These are phyloP conservation scores for Zaprionus gabonicus DNA, from an alignment of 1,140 invertebrate species.

Conservation along the genomic window DNA sequence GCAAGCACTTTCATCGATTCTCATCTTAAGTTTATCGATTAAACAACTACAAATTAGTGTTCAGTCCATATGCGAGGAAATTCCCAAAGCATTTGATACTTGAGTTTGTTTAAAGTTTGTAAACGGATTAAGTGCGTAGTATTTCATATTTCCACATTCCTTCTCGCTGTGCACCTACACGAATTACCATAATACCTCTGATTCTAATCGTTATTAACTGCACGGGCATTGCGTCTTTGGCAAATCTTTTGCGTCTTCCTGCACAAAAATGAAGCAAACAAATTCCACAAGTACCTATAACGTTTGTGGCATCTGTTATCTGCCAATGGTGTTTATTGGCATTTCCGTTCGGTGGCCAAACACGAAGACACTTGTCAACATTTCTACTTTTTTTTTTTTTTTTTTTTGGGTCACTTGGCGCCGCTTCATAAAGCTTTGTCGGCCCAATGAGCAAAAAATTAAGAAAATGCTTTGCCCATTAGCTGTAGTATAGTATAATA, in stretches of 20 bases:
- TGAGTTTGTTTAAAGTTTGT: background rate
- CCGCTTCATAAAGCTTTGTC: constrained; percentile 36
- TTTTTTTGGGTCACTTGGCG: constrained; percentile 48
- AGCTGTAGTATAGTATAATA: constrained; percentile 1
- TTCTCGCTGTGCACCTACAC: background rate
- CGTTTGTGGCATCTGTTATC: constrained; percentile 12
- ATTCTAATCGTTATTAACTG: background rate
- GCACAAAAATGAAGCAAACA: constrained; percentile 44
- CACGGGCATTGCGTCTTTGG: constrained; percentile 1
- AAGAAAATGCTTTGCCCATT: constrained; percentile 8
- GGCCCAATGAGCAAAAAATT: background rate
- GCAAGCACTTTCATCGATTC: no score
- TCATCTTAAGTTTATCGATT: no score
- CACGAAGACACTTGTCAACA: constrained; percentile 58
- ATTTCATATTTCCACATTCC: background rate
- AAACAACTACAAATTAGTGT: no score
- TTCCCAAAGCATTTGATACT: background rate
- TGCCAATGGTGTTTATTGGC: constrained; percentile 58
- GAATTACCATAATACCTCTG: background rate
- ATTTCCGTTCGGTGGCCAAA: constrained; percentile 64
- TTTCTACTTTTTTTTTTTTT: constrained; percentile 24
- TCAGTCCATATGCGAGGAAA: background rate
- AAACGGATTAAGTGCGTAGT: background rate
- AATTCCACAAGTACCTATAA: constrained; percentile 45
- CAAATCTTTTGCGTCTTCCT: constrained; percentile 15